phyloP scores from a whole-genome alignment of 2,888 invertebrate species.

The Zeuzera pyrina region DNA sequence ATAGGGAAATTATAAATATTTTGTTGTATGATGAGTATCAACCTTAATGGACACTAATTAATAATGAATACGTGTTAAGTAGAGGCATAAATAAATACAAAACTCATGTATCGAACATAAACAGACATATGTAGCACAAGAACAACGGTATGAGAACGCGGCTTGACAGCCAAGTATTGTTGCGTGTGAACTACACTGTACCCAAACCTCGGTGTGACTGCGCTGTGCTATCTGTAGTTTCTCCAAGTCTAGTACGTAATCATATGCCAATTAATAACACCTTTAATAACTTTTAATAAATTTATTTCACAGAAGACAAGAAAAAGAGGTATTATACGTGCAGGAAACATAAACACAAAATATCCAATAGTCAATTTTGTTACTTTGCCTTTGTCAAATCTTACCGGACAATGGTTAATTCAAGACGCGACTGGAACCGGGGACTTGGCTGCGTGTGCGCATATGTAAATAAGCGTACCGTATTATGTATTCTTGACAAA shows the following conservation, averaged over 20 bases:
- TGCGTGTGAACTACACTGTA: constrained; percentile 28
- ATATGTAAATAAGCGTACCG: constrained; percentile 11
- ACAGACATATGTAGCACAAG: constrained; percentile 28
- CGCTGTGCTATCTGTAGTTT: too few relatives aligned
- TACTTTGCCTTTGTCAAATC: too few relatives aligned
- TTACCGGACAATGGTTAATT: constrained; percentile 45
- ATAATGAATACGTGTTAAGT: constrained; percentile 14
- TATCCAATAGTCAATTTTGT: too few relatives aligned
- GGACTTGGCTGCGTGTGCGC: constrained; percentile 14
- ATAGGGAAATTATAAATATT: too few relatives aligned
- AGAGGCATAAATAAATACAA: constrained; percentile 20
- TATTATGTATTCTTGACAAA: constrained; percentile 56
- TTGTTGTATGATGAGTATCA: too few relatives aligned
- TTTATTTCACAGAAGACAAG: too few relatives aligned
- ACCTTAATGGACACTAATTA: constrained; percentile 9
- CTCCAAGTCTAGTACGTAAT: too few relatives aligned
- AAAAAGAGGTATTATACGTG: too few relatives aligned
- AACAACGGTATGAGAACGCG: constrained; percentile 28
- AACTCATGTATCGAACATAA: constrained; percentile 33
- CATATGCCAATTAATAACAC: too few relatives aligned
- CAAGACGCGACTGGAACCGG: constrained; percentile 33
- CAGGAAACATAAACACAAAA: too few relatives aligned
- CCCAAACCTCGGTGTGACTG: constrained; percentile 22
- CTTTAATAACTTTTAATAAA: too few relatives aligned
- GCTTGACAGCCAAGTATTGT: constrained; percentile 1